phyloP scores from a whole-genome alignment of 2,888 invertebrate species.

The Euspilapteryx auroguttella region DNA sequence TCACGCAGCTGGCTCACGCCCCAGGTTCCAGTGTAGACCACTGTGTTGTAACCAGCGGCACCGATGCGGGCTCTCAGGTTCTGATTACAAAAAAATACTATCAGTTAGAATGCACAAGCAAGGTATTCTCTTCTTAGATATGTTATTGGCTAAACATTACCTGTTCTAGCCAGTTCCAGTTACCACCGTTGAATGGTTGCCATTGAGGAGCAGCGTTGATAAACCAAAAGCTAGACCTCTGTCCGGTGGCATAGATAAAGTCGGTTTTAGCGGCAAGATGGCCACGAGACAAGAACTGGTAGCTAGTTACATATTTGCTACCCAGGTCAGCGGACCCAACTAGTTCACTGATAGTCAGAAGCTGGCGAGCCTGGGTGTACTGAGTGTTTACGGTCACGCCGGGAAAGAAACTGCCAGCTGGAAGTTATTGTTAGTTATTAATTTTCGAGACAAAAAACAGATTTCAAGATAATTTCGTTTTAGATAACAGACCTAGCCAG shows the following conservation, averaged over 20 bases:
- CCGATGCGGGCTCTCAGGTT: slow-evolving; percentile 36
- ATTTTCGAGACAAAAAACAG: too few relatives aligned
- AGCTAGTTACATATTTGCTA: slow-evolving; percentile 40
- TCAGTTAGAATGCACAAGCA: too few relatives aligned
- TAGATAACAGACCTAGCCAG: slow-evolving; percentile 48
- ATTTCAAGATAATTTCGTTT: too few relatives aligned
- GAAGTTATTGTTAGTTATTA: too few relatives aligned
- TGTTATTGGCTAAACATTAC: slow-evolving; percentile 14
- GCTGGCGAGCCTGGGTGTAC: slow-evolving; percentile 37
- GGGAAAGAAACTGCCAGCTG: slow-evolving; percentile 51
- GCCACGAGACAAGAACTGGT: slow-evolving; percentile 56
- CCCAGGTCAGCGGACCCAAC: slow-evolving; percentile 30
- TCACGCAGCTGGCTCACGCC: slow-evolving; percentile 60
- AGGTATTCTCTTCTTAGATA: too few relatives aligned
- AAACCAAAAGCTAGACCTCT: slow-evolving; percentile 64
- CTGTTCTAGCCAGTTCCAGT: slow-evolving; percentile 58
- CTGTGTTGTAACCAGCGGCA: slow-evolving; percentile 27
- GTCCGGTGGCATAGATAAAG: slow-evolving; percentile 61
- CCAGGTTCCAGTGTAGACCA: slow-evolving; percentile 63
- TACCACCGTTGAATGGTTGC: slow-evolving; percentile 64
- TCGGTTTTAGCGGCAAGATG: slow-evolving; percentile 66
- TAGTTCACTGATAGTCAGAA: slow-evolving; percentile 18
- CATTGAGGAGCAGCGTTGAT: slow-evolving; percentile 69
- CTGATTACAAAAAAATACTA: slow-evolving; percentile 17
- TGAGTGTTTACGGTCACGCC: slow-evolving; percentile 29